Evolutionary conservation across 2,888 invertebrate genomes (phyloP).

Genomic region (Eudemis profundana): DNA sequence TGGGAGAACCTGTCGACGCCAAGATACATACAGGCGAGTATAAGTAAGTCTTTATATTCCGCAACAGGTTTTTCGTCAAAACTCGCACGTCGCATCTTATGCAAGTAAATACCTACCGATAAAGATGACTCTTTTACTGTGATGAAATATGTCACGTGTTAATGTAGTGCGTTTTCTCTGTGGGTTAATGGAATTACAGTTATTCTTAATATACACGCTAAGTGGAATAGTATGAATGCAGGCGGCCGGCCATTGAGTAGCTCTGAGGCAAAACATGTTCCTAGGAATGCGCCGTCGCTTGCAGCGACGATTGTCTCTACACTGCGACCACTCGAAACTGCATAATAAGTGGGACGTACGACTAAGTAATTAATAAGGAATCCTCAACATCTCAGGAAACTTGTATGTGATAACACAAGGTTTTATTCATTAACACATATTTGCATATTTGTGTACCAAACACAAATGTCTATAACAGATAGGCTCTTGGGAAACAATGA

Average conservation of each 20-base stretch:
- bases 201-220: conserved; percentile 25
- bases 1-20: conserved; percentile 58
- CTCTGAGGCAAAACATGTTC: conserved; percentile 74
- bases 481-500: conserved; percentile 1
- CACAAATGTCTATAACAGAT: too few relatives aligned
- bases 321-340: conserved; percentile 42
- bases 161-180: conserved; percentile 11
- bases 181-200: conserved; percentile 35
- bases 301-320: conserved; percentile 43
- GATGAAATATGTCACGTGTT: not conserved
- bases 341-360: conserved; percentile 42
- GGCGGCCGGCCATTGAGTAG: conserved; percentile 56
- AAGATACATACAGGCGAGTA: not conserved
- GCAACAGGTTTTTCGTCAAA: conserved; percentile 69
- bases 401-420: conserved; percentile 10
- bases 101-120: conserved; percentile 53
- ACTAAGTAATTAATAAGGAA: conserved; percentile 31
- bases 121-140: not conserved
- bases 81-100: conserved; percentile 57
- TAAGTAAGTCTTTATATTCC: conserved; percentile 52
- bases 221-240: conserved; percentile 47
- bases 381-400: conserved; percentile 16
- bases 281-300: conserved; percentile 65
- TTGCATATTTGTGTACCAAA: conserved; percentile 1
- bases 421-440: conserved; percentile 20